phyloP scores from a whole-genome alignment of 2,113 vertebrate genomes.

The Pseudorhombus dupliciocellatus region DNA sequence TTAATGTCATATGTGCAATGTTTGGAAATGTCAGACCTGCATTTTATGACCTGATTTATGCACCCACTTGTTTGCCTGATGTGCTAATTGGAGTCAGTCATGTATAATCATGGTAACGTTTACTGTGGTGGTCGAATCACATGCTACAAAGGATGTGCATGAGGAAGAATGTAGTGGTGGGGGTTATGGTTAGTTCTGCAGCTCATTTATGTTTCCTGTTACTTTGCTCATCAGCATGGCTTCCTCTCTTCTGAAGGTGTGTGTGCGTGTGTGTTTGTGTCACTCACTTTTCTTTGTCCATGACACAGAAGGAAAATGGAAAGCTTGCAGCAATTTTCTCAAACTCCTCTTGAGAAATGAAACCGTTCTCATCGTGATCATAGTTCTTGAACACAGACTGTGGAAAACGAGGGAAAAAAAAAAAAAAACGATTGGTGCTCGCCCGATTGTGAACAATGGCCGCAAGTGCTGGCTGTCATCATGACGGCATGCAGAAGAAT shows the following conservation, averaged over 20 bases:
- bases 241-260: slow-evolving; percentile 44
- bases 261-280: too few species aligned
- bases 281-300: slow-evolving; percentile 94
- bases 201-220: slow-evolving; percentile 66
- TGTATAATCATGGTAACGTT: background rate
- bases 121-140: background rate
- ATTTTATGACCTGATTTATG: slow-evolving; percentile 10
- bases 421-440: slow-evolving; percentile 28
- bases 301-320: slow-evolving; percentile 96
- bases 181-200: slow-evolving; percentile 41
- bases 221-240: slow-evolving; percentile 45
- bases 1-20: too few species aligned
- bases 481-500: slow-evolving; percentile 33
- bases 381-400: slow-evolving; percentile 99
- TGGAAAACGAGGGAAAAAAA: slow-evolving; percentile 38
- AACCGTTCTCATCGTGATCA: slow-evolving; percentile 93
- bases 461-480: slow-evolving; percentile 22
- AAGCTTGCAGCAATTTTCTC: slow-evolving; percentile 96
- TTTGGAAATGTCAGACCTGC: background rate
- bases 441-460: slow-evolving; percentile 32
- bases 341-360: slow-evolving; percentile 96
- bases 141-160: background rate
- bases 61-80: background rate
- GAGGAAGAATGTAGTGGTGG: slow-evolving; percentile 11
- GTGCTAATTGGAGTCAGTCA: slow-evolving; percentile 1